Conservation (phyloP, 2,113 vertebrate species). For the Apteryx owenii region DNA sequence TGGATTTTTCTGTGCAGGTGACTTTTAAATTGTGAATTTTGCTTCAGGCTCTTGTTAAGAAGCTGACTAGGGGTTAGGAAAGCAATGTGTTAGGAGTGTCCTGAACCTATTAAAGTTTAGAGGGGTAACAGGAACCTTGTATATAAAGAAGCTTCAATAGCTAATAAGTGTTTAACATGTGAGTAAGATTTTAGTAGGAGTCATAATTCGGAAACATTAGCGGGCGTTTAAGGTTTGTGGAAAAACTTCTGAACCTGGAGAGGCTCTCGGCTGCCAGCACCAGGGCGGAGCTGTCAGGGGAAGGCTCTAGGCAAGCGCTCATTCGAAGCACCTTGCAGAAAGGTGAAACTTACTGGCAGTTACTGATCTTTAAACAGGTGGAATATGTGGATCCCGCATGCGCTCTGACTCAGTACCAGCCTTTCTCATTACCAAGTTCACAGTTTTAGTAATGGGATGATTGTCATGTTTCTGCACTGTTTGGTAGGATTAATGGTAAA, state of each 20-base stretch:
- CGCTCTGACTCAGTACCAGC: too few relatives aligned
- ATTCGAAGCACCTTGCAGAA: neutral
- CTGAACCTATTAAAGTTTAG: neutral
- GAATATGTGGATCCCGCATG: neutral
- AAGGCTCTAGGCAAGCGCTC: neutral
- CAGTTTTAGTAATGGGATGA: neutral
- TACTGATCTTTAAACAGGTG: neutral
- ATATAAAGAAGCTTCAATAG: neutral
- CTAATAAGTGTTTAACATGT: neutral
- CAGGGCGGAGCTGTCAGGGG: neutral
- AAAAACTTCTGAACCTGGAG: neutral
- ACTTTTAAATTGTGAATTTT: neutral
- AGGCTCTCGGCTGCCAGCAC: neutral
- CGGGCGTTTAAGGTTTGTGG: accelerated
- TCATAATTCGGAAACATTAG: too few relatives aligned
- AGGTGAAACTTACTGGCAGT: neutral
- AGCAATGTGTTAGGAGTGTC: neutral
- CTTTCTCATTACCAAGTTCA: neutral
- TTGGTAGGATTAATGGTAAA: neutral
- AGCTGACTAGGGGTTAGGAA: neutral
- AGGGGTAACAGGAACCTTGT: neutral
- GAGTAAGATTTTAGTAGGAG: neutral
- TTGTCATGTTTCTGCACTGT: accelerated
- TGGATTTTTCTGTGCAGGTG: neutral
- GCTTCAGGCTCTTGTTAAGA: neutral